A percentile compares a stretch with the other conserved stretches of the same genome.
These are phyloP conservation scores for Clarias laeviceps DNA, from an alignment of 2,797 vertebrate genomes.

Conservation along the genomic window DNA sequence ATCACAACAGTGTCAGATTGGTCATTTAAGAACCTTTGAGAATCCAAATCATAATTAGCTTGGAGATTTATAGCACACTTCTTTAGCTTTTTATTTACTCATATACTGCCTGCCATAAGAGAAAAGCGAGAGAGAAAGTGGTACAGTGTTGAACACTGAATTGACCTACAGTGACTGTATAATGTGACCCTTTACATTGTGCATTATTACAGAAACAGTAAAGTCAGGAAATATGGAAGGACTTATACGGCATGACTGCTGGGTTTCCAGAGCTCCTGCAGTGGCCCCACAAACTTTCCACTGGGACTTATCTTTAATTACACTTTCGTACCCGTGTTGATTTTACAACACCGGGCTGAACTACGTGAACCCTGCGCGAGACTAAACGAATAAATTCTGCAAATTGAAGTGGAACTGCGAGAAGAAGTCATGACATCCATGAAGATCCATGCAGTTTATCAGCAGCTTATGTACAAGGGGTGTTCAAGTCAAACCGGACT, in stretches of 20 bases:
- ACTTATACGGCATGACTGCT: background rate
- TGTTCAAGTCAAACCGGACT: too few species aligned
- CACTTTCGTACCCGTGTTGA: background rate
- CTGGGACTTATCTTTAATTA: constrained; percentile 30
- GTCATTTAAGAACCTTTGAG: background rate
- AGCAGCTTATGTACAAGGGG: background rate
- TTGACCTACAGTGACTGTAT: constrained; percentile 3
- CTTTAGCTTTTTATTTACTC: background rate
- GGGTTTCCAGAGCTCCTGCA: constrained; percentile 4
- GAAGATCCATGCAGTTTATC: background rate
- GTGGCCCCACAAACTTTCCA: constrained; percentile 25
- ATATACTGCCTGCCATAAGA: background rate
- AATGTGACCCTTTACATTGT: background rate
- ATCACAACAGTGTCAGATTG: constrained; percentile 29
- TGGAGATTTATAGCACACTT: constrained; percentile 9
- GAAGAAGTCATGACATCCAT: background rate
- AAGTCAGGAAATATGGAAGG: constrained; percentile 1
- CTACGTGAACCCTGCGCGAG: background rate
- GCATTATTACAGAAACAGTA: background rate
- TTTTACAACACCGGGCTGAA: constrained; percentile 26
- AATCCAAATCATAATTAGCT: background rate
- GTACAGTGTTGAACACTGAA: background rate
- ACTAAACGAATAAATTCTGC: background rate
- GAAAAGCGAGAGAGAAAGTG: background rate
- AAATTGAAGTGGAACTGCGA: background rate